phyloP scores from a whole-genome alignment of 1,140 invertebrate species.

The Reticulitermes speratus region DNA sequence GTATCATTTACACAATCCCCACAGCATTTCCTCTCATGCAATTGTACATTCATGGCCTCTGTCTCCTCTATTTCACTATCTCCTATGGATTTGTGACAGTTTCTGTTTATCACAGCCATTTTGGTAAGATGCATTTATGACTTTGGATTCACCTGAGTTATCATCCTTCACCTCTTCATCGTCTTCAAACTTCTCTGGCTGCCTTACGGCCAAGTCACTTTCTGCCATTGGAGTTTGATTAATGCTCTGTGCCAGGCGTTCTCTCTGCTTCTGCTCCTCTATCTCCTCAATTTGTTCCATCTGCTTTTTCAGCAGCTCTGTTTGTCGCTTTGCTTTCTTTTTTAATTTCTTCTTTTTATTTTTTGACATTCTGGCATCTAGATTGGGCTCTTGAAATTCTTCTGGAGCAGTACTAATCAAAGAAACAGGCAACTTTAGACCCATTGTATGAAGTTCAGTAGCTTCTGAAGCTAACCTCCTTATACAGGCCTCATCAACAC shows the following conservation, averaged over 20 bases:
- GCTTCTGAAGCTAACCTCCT: conserved; percentile 89
- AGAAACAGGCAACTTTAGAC: conserved; percentile 84
- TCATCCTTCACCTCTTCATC: conserved; percentile 35
- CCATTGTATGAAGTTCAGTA: conserved; percentile 82
- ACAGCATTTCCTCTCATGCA: conserved; percentile 43
- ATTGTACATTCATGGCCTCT: conserved; percentile 30
- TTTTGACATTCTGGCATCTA: conserved; percentile 89
- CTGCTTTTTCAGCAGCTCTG: conserved; percentile 88
- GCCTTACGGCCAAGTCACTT: conserved; percentile 35
- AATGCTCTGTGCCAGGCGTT: neutral
- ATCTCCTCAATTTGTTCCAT: conserved; percentile 82
- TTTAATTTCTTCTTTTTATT: conserved; percentile 98
- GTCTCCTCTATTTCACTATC: conserved; percentile 23
- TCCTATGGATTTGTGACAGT: conserved; percentile 21
- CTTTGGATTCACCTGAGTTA: conserved; percentile 37
- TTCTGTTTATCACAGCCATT: conserved; percentile 31
- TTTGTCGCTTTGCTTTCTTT: conserved; percentile 93
- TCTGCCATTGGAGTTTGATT: conserved; percentile 30
- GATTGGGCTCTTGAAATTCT: conserved; percentile 75
- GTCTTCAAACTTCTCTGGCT: neutral
- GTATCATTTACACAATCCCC: conserved; percentile 37
- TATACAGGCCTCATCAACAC: conserved; percentile 79
- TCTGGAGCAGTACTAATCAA: conserved; percentile 90
- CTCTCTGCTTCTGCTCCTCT: conserved; percentile 60
- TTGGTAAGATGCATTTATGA: conserved; percentile 21